Evolutionary conservation across 1,140 invertebrate genomes (phyloP).

Genomic region (Leptinotarsa defecta): DNA sequence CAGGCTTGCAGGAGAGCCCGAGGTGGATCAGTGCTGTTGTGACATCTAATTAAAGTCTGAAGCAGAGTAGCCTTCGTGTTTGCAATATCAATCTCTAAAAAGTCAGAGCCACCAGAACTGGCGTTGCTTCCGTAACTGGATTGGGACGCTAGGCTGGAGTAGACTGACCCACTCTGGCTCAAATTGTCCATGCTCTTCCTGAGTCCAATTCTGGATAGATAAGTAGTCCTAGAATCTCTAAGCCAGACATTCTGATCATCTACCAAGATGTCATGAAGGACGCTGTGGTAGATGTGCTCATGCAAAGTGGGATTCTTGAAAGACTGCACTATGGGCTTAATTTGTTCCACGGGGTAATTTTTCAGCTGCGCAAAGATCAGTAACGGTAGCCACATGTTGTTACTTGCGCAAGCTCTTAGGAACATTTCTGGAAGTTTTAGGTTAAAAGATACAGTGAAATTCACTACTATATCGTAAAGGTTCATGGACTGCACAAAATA

Average conservation of each 20-base stretch:
- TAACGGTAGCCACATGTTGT: conserved; percentile 68
- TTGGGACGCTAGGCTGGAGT: conserved; percentile 30
- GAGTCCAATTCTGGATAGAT: conserved; percentile 50
- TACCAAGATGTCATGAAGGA: conserved; percentile 56
- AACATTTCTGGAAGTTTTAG: conserved; percentile 61
- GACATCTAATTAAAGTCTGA: conserved; percentile 66
- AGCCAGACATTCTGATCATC: conserved; percentile 52
- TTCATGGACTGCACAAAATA: conserved; percentile 54
- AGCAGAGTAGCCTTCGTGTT: conserved; percentile 62
- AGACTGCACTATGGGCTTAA: conserved; percentile 59
- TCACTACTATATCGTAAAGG: conserved; percentile 63
- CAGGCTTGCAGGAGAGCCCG: conserved; percentile 64
- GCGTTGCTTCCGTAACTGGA: conserved; percentile 54
- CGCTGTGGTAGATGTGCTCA: conserved; percentile 62
- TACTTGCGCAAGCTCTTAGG: conserved; percentile 60
- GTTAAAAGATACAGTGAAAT: conserved; percentile 64
- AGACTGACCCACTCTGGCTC: conserved; percentile 24
- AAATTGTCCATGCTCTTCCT: conserved; percentile 43
- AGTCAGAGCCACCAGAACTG: conserved; percentile 44
- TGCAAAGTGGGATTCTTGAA: conserved; percentile 60
- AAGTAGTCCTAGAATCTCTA: conserved; percentile 50
- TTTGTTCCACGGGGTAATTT: conserved; percentile 64
- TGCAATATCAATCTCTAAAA: conserved; percentile 49
- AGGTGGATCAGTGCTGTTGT: conserved; percentile 70
- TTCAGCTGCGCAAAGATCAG: conserved; percentile 66